Conservation (phyloP, 2,113 vertebrate species). For the Ciconia stormi region DNA sequence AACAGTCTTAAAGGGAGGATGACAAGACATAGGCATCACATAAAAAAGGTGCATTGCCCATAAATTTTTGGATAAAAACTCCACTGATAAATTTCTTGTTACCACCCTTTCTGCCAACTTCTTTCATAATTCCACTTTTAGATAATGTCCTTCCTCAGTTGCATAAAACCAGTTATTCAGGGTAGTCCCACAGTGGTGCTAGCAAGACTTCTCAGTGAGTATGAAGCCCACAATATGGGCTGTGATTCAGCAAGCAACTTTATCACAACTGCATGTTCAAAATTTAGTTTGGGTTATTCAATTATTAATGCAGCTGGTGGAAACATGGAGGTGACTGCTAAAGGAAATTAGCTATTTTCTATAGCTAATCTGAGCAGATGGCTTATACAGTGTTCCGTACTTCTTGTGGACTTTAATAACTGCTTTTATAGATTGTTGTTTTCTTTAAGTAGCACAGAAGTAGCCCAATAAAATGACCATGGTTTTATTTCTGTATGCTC, state of each 20-base stretch:
- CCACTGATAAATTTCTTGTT: background rate
- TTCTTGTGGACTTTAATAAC: background rate
- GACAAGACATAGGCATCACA: background rate
- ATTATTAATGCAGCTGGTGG: background rate
- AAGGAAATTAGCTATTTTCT: background rate
- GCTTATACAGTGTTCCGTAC: background rate
- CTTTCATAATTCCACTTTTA: background rate
- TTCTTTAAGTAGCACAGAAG: background rate
- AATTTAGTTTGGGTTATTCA: background rate
- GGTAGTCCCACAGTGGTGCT: background rate
- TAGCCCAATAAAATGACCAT: background rate
- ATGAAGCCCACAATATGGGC: background rate
- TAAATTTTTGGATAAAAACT: background rate
- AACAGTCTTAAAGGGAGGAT: background rate
- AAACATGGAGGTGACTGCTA: background rate
- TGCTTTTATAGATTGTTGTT: background rate
- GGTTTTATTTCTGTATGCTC: background rate
- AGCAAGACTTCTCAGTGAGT: background rate
- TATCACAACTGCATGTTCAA: background rate
- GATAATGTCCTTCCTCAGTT: background rate
- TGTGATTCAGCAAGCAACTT: background rate
- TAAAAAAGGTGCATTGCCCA: background rate
- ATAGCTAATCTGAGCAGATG: background rate
- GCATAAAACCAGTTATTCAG: background rate
- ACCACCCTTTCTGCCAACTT: background rate